Evolutionary conservation across 1,140 invertebrate genomes (phyloP).

Genomic region (Temnothorax nylanderi): DNA sequence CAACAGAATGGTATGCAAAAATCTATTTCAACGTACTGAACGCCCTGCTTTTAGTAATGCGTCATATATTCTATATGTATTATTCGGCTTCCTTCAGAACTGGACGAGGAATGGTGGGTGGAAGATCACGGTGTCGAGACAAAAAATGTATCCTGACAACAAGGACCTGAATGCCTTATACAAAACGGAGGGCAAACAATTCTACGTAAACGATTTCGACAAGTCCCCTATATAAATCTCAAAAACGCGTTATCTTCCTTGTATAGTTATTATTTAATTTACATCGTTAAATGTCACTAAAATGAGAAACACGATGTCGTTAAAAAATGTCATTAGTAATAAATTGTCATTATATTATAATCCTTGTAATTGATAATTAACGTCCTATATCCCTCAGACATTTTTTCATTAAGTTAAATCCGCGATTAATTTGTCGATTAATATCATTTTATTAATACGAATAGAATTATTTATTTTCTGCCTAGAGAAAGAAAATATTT

Average conservation of each 20-base stretch:
- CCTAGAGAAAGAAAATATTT: too few species aligned
- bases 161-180: conserved; percentile 87
- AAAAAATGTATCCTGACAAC: conserved; percentile 88
- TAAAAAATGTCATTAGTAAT: conserved; percentile 10
- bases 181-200: conserved; percentile 87
- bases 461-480: too few species aligned
- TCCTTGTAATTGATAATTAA: too few species aligned
- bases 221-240: conserved; percentile 85
- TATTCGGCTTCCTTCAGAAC: conserved; percentile 82
- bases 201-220: conserved; percentile 90
- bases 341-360: not conserved
- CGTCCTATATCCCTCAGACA: too few species aligned
- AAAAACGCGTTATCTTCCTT: not conserved
- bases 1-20: conserved; percentile 87
- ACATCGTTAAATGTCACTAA: conserved; percentile 11
- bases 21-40: not conserved
- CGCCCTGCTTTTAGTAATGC: not conserved
- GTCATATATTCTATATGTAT: conserved; percentile 30
- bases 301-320: conserved; percentile 5
- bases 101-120: conserved; percentile 91
- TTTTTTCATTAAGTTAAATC: too few species aligned
- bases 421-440: too few species aligned
- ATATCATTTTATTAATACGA: too few species aligned
- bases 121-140: conserved; percentile 86
- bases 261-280: conserved; percentile 13